Conservation (phyloP, 2,113 vertebrate species). For the Genyomyrus donnyi region DNA sequence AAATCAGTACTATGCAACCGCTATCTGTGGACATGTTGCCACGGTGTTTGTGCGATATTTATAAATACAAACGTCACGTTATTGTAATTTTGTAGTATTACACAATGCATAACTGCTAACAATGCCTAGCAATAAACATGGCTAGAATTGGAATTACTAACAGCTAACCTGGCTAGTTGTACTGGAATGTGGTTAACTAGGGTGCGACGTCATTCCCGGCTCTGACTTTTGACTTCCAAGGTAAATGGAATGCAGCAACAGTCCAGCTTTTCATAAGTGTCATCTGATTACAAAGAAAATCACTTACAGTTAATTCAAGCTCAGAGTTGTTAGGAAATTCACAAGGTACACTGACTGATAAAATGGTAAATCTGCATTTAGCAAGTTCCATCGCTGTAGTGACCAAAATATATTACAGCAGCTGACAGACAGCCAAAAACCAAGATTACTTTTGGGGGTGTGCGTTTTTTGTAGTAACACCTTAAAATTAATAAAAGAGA, state of each 20-base stretch:
- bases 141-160: background rate
- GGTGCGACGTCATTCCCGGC: background rate
- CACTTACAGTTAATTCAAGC: background rate
- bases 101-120: background rate
- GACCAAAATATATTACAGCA: background rate
- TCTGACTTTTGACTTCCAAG: background rate
- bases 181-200: background rate
- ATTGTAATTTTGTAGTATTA: background rate
- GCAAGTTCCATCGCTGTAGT: background rate
- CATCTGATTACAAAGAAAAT: background rate
- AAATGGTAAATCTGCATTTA: background rate
- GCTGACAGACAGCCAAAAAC: background rate
- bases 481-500: background rate
- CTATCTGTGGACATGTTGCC: background rate
- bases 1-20: background rate
- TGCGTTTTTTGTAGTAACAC: background rate
- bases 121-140: background rate
- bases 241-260: background rate
- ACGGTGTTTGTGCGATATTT: background rate
- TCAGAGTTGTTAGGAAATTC: background rate
- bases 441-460: background rate
- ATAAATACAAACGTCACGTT: background rate
- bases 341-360: background rate
- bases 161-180: background rate
- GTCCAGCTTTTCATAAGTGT: background rate